Evolutionary conservation across 2,888 invertebrate species (phyloP).

Genomic region (Hirtodrosophila histrioides): DNA sequence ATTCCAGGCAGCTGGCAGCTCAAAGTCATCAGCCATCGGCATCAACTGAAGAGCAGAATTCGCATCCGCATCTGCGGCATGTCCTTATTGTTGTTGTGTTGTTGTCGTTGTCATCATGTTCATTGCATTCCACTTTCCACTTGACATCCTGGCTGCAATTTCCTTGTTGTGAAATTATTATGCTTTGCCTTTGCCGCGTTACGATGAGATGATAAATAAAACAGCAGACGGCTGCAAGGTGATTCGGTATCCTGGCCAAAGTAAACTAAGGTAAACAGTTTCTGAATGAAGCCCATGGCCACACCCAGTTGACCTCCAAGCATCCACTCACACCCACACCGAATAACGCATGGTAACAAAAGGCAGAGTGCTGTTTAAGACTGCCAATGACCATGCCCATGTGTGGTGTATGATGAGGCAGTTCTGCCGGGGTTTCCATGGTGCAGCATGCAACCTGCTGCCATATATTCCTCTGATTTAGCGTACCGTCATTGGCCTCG

Average conservation of each 20-base stretch:
- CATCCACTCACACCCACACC: slow-evolving; percentile 8
- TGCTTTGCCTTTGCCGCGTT: slow-evolving; percentile 32
- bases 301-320: slow-evolving; percentile 7
- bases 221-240: slow-evolving; percentile 33
- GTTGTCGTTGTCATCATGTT: slow-evolving; percentile 55
- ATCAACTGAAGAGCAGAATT: slow-evolving; percentile 20
- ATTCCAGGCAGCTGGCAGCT: slow-evolving; percentile 16
- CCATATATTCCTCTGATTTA: slow-evolving; percentile 52
- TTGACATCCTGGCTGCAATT: slow-evolving; percentile 75
- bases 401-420: slow-evolving; percentile 13
- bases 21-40: slow-evolving; percentile 39
- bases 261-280: slow-evolving; percentile 66
- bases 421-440: slow-evolving; percentile 23
- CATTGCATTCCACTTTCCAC: slow-evolving; percentile 68
- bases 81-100: slow-evolving; percentile 27
- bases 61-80: slow-evolving; percentile 24
- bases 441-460: slow-evolving; percentile 3
- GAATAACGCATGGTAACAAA: slow-evolving; percentile 43
- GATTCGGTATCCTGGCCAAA: slow-evolving; percentile 35
- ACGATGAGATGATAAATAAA: slow-evolving; percentile 56
- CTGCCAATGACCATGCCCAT: slow-evolving; percentile 62
- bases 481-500: slow-evolving; percentile 37
- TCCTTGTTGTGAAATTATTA: slow-evolving; percentile 76
- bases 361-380: slow-evolving; percentile 18
- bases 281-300: slow-evolving; percentile 29